Evolutionary conservation across 2,797 vertebrate species (phyloP).

Genomic region (Melopsittacus undulatus): DNA sequence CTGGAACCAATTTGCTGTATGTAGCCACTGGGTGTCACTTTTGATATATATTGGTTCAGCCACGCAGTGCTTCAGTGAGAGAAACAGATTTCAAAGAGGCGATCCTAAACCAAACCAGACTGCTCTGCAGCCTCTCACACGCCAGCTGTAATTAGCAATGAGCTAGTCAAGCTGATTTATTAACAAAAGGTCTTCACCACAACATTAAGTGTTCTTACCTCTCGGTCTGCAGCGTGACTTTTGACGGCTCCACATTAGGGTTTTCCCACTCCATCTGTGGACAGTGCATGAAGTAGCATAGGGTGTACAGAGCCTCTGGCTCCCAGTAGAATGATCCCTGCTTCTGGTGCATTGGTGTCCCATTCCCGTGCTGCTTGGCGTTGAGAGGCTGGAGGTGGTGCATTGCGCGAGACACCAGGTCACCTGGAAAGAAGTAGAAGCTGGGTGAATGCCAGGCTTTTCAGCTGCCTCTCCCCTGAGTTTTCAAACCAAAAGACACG

Average conservation of each 20-base stretch:
- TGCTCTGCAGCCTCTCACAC: not conserved
- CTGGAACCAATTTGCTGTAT: slow-evolving; percentile 70
- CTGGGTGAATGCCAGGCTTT: not conserved
- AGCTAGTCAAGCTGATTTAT: slow-evolving; percentile 6
- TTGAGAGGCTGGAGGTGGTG: slow-evolving; percentile 93
- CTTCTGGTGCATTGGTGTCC: slow-evolving; percentile 91
- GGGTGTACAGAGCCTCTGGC: slow-evolving; percentile 93
- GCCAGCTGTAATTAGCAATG: not conserved
- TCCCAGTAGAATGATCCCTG: slow-evolving; percentile 90
- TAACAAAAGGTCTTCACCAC: not conserved
- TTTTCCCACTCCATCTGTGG: slow-evolving; percentile 98
- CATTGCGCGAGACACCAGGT: slow-evolving; percentile 94
- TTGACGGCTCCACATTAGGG: slow-evolving; percentile 93
- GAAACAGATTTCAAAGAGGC: slow-evolving; percentile 42
- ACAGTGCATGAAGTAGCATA: slow-evolving; percentile 99
- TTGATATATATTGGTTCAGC: slow-evolving; percentile 69
- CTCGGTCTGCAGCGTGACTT: slow-evolving; percentile 92
- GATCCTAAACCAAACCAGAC: slow-evolving; percentile 45
- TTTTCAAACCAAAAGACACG: not conserved
- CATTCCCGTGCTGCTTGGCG: slow-evolving; percentile 88
- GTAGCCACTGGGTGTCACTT: slow-evolving; percentile 74
- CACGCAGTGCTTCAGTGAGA: not conserved
- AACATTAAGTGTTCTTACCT: slow-evolving; percentile 79
- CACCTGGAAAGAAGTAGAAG: slow-evolving; percentile 81
- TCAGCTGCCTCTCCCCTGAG: not conserved